Evolutionary conservation across 1,140 invertebrate species (phyloP), one percentile per base, ranked within the genome.

Genomic region (Drosophila eugracilis): DNA sequence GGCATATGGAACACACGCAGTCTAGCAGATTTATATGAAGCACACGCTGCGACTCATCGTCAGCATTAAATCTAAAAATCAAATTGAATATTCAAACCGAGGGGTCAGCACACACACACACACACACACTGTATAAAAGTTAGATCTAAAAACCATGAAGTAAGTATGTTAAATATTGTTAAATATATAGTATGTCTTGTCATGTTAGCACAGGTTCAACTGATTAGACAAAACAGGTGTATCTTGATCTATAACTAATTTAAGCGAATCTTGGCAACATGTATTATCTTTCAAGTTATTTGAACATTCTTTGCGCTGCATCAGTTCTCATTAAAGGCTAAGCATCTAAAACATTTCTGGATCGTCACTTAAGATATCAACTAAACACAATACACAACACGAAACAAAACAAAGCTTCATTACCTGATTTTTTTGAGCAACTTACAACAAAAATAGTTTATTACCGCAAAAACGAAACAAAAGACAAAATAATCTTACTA

Each of bases 341-440:
- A 44, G 42, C 45, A 52, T 60, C 37, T 24, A 5, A 67, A 66
- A 41, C 9, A 42, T 26, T 44, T 67, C 15, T 67, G 22, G 24
- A 53, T 36, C 44, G 41, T 60, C 54, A 72, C n/a, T 34, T 71
- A 59, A 59, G 22, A 49, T 50, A 50, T 21, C 24, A 24, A 58
- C 66, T 58, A 59, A 44, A 60, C n/a, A 37, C 21, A 30, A 41
- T 32, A 52, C 32, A 47, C 26, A 60, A 60, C 53, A 72, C 32
- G 17, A 62, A 73, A 74, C 69, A 71, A 86, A 66, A 76, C 65
- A 77, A 85, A 60, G 83, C 83, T 88, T 88, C 55, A 88, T 88
- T 88, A 88, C 83, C 83, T 88, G 83, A 88, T 88, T 88, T 74
- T 86, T 81, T 74, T 85, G 73, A 86, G 72, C 59, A 70, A 81